Evolutionary conservation across 2,888 invertebrate genomes (phyloP), one percentile per base, ranked within the genome.

Genomic region (Atethmia centrago): DNA sequence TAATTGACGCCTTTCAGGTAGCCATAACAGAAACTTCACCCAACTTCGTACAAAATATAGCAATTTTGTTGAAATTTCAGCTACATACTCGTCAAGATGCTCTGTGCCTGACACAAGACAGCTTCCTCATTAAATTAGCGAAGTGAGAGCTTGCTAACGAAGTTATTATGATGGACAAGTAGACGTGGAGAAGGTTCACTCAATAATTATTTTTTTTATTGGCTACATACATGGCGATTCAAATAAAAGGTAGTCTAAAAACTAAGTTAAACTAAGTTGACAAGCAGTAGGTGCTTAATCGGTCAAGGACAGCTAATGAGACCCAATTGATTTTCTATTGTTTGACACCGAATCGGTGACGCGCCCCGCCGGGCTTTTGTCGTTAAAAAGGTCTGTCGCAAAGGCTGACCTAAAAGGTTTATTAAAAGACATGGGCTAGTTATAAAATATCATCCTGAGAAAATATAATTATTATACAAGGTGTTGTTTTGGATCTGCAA

Each of bases 111-210:
- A 82, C 82, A 71, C 61, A 79, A 75, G 80, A 73, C 80, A 77
- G 75, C 80, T 82, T 74, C 76, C 85, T 88, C 85, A 92, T 92
- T 90, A 90, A 92, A 92, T 92, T 91, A 92, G 87, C 86, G 85
- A 87, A 85, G 86, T 90, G 88, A 88, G 85, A 88, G 87, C 87
- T 83, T 85, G 75, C 87, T 92, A 92, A 93, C 89, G 90, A 90
- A 92, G 88, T 92, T 92, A 92, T 90, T 90, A 88, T 66, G 25
- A 66, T 45, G 5, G n/a, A 51, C 47, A 58, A 58, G 51, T 55
- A n/a, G 36, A 5, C 1, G n/a, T 3, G 16, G 7, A 68, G 70
- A 81, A 82, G 82, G 70, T 58, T 40, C 47, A 72, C 16, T 69
- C 2, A 0, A 1, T 28, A n/a, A n/a, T 5, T 0, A 28, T n/a